A percentile compares a stretch with the other conserved stretches of the same genome.
Conservation (phyloP, 2,797 vertebrate species). For the Scomberomorus guttatus region DNA sequence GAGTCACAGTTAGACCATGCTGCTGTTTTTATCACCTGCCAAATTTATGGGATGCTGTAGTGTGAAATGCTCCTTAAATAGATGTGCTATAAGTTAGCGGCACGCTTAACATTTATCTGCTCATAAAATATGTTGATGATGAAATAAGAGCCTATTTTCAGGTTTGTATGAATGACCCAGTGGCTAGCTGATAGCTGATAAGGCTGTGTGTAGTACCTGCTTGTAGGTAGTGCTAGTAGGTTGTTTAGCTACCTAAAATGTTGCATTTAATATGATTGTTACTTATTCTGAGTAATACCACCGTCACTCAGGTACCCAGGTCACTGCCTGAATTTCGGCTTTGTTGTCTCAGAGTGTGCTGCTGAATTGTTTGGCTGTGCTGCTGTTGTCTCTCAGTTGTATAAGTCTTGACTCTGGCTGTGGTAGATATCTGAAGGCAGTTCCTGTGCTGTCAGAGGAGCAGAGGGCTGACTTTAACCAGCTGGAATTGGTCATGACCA, state of each 20-base stretch:
- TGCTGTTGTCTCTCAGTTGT: background rate
- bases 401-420: constrained; percentile 30
- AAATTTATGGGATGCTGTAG: constrained; percentile 2
- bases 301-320: background rate
- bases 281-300: background rate
- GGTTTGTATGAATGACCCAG: constrained; percentile 4
- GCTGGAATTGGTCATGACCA: constrained; percentile 94
- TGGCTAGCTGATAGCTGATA: background rate
- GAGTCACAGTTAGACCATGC: fast-evolving
- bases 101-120: constrained; percentile 8
- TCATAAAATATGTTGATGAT: background rate
- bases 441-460: constrained; percentile 90
- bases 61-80: constrained; percentile 25
- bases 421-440: constrained; percentile 85
- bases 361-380: background rate
- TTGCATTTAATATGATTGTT: background rate
- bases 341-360: background rate
- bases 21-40: constrained; percentile 12
- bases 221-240: background rate
- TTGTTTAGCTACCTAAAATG: background rate
- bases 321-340: background rate
- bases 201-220: background rate
- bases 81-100: constrained; percentile 6
- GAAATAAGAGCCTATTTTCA: background rate
- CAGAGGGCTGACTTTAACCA: constrained; percentile 90